Evolutionary conservation across 1,140 invertebrate species (phyloP), one percentile per base, ranked within the genome.

Genomic region (Pseudomyrmex gracilis): DNA sequence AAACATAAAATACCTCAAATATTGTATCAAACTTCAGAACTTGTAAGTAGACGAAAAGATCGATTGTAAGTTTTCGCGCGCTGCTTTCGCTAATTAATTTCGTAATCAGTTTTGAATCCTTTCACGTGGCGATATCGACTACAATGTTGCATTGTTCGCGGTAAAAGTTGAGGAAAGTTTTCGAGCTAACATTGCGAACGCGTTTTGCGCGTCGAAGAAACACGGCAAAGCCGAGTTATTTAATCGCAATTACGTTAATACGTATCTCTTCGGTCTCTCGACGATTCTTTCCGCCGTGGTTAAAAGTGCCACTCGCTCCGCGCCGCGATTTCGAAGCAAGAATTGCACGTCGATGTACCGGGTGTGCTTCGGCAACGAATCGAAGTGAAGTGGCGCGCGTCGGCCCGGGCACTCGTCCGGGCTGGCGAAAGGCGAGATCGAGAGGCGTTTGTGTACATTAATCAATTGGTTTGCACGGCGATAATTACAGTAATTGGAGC

Each of bases 181-280:
- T 34, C 34, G 34, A 34, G 34, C 34, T 5, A 34, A 34, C 34
- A 34, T 34, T 5, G 34, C 34, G 34, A 34, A 34, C 17, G 20
- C 22, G 34, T 9, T 64, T 51, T 34, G 9, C 49, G 13, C 15
- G 51, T 17, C 9, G 34, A 78, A 13, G 10, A 68, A 70, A 68
- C 17, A 45, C 9, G 20, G 45, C 43, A 34, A 47, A 22, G n/a
- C 15, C 15, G 49, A 45, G 9, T 70, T 53, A 34, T 77, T 63
- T 71, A 80, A 68, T 78, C 68, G 58, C 67, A 67, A 68, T 70
- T 57, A 60, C 51, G 10, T 58, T 84, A 82, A 82, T 74, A 82
- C 47, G 58, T 83, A 80, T 82, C 85, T 82, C 67, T 83, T 78
- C 84, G 70, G 63, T 73, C 83, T 85, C 84, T 88, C 78, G 88